phyloP scores from a whole-genome alignment of 1,140 invertebrate genomes.

The Drosophila sturtevanti region DNA sequence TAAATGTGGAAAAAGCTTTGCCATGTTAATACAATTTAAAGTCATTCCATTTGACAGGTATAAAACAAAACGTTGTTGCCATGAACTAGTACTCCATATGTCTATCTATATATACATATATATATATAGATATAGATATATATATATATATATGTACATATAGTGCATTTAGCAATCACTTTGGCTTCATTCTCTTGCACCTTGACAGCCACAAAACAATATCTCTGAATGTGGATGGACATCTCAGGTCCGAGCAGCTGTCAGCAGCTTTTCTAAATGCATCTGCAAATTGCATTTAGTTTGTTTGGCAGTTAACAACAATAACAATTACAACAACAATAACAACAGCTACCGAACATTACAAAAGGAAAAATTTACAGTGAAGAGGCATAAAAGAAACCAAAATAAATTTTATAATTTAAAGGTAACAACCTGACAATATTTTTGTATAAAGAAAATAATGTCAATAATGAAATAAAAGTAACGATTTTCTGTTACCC shows the following conservation, averaged over 20 bases:
- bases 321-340: neutral
- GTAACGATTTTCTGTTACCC: neutral
- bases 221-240: slow-evolving; percentile 20
- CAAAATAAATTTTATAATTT: slow-evolving; percentile 48
- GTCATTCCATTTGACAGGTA: neutral
- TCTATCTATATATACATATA: too few relatives aligned
- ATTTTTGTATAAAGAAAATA: neutral
- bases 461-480: neutral
- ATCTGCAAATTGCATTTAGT: slow-evolving; percentile 54
- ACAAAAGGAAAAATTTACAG: too few relatives aligned
- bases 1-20: neutral
- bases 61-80: neutral
- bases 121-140: too few relatives aligned
- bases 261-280: slow-evolving; percentile 19
- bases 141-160: neutral
- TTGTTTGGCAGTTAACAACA: slow-evolving; percentile 30
- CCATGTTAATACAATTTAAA: neutral
- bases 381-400: slow-evolving; percentile 18
- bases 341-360: neutral
- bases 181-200: neutral
- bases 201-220: neutral
- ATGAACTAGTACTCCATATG: too few relatives aligned
- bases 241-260: slow-evolving; percentile 22
- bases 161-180: neutral
- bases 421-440: slow-evolving; percentile 35